These are phyloP conservation scores for Falco berigora DNA, from an alignment of 2,797 vertebrate species.

Conservation along the genomic window DNA sequence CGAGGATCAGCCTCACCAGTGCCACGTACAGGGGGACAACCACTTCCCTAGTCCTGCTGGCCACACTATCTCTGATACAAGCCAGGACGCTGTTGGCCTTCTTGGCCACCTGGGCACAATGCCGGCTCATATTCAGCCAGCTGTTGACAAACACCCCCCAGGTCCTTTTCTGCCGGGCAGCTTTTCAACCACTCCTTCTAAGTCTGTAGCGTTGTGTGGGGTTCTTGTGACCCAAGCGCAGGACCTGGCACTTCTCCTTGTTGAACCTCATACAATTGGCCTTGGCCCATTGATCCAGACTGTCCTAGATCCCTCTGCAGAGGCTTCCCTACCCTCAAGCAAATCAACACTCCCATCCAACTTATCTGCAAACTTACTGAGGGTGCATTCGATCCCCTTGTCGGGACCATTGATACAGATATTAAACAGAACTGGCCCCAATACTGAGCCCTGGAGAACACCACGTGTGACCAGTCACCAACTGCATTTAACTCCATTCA, in stretches of 20 bases:
- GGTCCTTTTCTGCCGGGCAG: neutral
- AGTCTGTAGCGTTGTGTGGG: neutral
- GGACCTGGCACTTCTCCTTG: neutral
- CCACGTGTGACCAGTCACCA: accelerated
- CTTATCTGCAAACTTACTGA: neutral
- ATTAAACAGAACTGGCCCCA: neutral
- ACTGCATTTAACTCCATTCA: neutral
- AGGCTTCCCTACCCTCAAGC: neutral
- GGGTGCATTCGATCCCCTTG: neutral
- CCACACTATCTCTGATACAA: accelerated
- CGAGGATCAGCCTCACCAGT: neutral
- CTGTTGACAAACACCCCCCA: neutral
- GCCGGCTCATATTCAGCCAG: neutral
- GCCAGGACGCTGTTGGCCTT: too few species aligned
- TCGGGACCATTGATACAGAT: neutral
- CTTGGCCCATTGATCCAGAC: neutral
- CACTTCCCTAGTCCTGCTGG: neutral
- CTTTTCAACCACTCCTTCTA: neutral
- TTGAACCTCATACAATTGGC: neutral
- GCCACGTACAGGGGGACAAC: accelerated
- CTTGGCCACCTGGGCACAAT: neutral
- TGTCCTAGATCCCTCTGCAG: neutral
- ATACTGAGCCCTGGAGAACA: neutral
- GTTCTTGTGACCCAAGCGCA: neutral
- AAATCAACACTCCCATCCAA: accelerated